Percentiles rank a stretch among this genome's conserved stretches.
phyloP scores from a whole-genome alignment of 2,888 invertebrate genomes.

The Dione vanillae region DNA sequence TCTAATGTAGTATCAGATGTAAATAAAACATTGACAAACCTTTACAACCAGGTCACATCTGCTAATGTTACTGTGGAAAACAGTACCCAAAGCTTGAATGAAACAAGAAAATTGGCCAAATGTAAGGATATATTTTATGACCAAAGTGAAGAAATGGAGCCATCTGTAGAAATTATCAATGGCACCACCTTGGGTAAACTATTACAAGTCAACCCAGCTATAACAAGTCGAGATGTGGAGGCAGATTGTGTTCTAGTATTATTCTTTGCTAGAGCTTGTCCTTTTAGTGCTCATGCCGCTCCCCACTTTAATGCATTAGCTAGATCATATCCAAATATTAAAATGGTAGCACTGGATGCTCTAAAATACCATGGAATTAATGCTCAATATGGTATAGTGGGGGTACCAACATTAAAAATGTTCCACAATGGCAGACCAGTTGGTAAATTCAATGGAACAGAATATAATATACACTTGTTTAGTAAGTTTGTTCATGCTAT shows the following conservation, averaged over 20 bases:
- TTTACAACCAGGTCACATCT: conserved; percentile 76
- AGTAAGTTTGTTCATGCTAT: conserved; percentile 90
- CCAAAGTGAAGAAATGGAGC: conserved; percentile 64
- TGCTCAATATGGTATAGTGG: conserved; percentile 95
- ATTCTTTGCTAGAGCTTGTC: conserved; percentile 95
- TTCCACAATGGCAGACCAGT: conserved; percentile 95
- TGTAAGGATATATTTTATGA: conserved; percentile 74
- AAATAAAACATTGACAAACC: conserved; percentile 74
- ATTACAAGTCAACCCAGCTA: conserved; percentile 85
- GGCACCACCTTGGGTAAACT: conserved; percentile 88
- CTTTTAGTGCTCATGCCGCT: conserved; percentile 95
- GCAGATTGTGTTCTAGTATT: conserved; percentile 90
- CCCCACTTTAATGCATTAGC: conserved; percentile 96
- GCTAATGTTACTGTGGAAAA: conserved; percentile 73
- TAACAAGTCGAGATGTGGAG: conserved; percentile 86
- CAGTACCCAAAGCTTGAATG: conserved; percentile 65
- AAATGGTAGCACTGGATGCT: conserved; percentile 95
- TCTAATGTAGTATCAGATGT: conserved; percentile 77
- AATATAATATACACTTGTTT: conserved; percentile 91
- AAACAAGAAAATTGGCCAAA: conserved; percentile 74
- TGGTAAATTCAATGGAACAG: conserved; percentile 92
- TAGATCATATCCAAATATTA: conserved; percentile 92
- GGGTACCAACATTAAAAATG: conserved; percentile 94
- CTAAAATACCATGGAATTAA: conserved; percentile 92
- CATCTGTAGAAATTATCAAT: conserved; percentile 87